Evolutionary conservation across 2,888 invertebrate species (phyloP).

Genomic region (Athalia cordata): DNA sequence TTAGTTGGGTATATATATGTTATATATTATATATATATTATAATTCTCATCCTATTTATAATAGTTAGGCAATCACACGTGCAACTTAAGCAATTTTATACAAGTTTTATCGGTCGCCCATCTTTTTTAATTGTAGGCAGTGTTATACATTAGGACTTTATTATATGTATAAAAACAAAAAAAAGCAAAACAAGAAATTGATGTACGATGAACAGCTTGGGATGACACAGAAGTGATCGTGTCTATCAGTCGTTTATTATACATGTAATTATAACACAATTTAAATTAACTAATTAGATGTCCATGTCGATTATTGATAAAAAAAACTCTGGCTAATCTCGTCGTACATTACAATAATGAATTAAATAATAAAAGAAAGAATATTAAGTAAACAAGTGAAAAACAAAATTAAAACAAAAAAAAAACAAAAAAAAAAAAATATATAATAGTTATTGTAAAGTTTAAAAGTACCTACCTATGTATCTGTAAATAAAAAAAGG

Average conservation of each 20-base stretch:
- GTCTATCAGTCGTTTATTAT: neutral
- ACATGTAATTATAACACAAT: neutral
- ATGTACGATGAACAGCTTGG: neutral
- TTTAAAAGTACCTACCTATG: conserved; percentile 51
- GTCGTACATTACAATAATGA: conserved; percentile 6
- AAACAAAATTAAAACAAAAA: conserved; percentile 40
- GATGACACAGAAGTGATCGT: no score
- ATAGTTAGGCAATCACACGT: conserved; percentile 65
- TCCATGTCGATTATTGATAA: conserved; percentile 1
- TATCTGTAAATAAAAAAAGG: neutral
- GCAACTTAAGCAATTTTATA: conserved; percentile 69
- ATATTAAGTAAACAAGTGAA: conserved; percentile 53
- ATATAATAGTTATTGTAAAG: conserved; percentile 46
- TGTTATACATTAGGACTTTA: conserved; percentile 56
- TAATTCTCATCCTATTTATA: conserved; percentile 62
- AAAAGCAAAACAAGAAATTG: neutral
- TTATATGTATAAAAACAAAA: conserved; percentile 3
- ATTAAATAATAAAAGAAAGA: conserved; percentile 43
- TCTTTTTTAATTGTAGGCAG: conserved; percentile 59
- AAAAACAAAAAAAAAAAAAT: conserved; percentile 35
- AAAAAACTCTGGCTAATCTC: conserved; percentile 15
- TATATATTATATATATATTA: conserved; percentile 69
- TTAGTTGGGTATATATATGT: conserved; percentile 52
- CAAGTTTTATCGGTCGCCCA: conserved; percentile 65
- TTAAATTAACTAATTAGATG: conserved; percentile 19